A percentile compares a stretch with the other conserved stretches of the same genome.
Evolutionary conservation across 2,113 vertebrate species (phyloP).

Genomic region (Megatriorchis doriae): DNA sequence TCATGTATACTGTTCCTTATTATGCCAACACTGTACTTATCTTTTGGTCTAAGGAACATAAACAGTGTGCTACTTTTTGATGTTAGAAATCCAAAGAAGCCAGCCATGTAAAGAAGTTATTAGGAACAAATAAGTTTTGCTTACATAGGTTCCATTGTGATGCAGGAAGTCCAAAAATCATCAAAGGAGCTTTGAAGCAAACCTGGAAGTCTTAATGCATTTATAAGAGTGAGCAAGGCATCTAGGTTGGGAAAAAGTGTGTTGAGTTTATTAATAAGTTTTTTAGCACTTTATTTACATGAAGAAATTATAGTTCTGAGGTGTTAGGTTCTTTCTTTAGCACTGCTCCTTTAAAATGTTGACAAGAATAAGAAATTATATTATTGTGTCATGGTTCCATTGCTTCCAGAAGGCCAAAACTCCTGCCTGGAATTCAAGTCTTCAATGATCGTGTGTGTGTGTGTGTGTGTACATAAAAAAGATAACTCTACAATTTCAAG

Average conservation of each 20-base stretch:
- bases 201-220: neutral
- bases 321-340: neutral
- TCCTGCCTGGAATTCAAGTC: neutral
- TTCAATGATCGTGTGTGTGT: neutral
- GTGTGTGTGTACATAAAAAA: neutral
- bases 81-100: neutral
- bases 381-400: neutral
- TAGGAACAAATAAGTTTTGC: neutral
- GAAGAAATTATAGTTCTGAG: accelerated
- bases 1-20: neutral
- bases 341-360: neutral
- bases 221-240: neutral
- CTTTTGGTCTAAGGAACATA: neutral
- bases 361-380: neutral
- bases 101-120: neutral
- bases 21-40: neutral
- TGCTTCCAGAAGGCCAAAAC: neutral
- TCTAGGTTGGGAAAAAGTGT: neutral
- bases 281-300: neutral
- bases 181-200: neutral
- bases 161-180: neutral
- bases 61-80: neutral
- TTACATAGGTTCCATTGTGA: neutral
- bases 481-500: neutral
- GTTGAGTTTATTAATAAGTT: neutral